Percentiles rank a stretch among this genome's conserved stretches.
These are phyloP conservation scores for Trichonephila inaurata DNA, from an alignment of 1,140 invertebrate species.

Conservation along the genomic window DNA sequence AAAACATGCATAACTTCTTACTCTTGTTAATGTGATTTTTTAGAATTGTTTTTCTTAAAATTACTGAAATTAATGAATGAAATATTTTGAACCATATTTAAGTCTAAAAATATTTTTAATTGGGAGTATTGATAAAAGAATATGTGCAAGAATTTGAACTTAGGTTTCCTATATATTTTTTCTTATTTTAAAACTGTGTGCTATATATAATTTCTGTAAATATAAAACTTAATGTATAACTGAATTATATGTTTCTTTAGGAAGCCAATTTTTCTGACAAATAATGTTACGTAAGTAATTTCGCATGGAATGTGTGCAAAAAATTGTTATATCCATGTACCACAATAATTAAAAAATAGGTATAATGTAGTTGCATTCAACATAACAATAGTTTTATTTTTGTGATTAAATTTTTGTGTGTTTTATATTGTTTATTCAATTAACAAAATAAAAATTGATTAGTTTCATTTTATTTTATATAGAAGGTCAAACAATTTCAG, in stretches of 20 bases:
- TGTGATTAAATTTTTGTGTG: background rate
- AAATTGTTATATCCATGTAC: background rate
- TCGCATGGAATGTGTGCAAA: conserved; percentile 12
- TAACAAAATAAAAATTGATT: background rate
- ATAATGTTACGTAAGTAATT: conserved; percentile 38
- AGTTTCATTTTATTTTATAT: background rate
- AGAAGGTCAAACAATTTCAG: too few species aligned
- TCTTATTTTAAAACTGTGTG: too few species aligned
- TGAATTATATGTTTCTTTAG: conserved; percentile 27
- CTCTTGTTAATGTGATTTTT: too few species aligned
- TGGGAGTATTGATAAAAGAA: too few species aligned
- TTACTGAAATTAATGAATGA: too few species aligned
- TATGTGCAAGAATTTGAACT: too few species aligned
- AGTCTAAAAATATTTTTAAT: too few species aligned
- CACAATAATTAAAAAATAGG: background rate
- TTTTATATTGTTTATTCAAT: background rate
- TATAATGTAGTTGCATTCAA: background rate
- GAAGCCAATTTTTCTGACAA: background rate
- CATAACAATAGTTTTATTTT: background rate
- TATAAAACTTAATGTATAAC: background rate
- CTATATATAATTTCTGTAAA: background rate
- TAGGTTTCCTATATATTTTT: too few species aligned
- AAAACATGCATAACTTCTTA: too few species aligned
- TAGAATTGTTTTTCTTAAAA: too few species aligned
- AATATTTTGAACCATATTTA: too few species aligned